These are phyloP conservation scores for Nycticorax nycticorax DNA, from an alignment of 2,113 vertebrate species.

Conservation along the genomic window DNA sequence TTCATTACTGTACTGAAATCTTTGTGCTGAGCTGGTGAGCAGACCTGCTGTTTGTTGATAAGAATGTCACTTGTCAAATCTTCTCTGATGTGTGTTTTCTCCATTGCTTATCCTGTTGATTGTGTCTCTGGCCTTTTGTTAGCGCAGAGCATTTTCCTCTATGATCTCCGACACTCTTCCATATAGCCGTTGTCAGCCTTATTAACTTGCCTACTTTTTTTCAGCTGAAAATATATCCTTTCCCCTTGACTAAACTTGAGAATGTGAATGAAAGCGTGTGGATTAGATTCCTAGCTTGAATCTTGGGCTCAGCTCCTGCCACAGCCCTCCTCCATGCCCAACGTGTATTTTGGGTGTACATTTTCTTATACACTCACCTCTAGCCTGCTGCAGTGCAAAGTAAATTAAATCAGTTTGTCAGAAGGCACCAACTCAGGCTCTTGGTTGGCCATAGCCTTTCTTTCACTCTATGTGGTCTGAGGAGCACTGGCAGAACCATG, in stretches of 20 bases:
- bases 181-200: not conserved
- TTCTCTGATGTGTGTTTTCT: not conserved
- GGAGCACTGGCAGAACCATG: rapidly evolving
- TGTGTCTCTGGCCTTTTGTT: not conserved
- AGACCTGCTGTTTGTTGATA: not conserved
- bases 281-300: not conserved
- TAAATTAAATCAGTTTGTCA: not conserved
- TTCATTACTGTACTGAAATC: not conserved
- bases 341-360: not conserved
- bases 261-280: not conserved
- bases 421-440: not conserved
- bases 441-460: not conserved
- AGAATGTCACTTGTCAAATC: not conserved
- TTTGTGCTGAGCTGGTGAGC: not conserved
- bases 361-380: not conserved
- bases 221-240: not conserved
- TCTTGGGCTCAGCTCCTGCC: not conserved
- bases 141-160: not conserved
- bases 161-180: not conserved
- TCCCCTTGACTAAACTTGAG: not conserved
- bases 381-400: not conserved
- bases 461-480: rapidly evolving
- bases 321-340: not conserved
- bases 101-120: not conserved
- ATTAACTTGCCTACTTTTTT: not conserved